Percentiles rank a stretch among this genome's conserved stretches.
These are phyloP conservation scores for Sebastes matsubarae DNA, from an alignment of 2,797 vertebrate genomes.

Conservation along the genomic window DNA sequence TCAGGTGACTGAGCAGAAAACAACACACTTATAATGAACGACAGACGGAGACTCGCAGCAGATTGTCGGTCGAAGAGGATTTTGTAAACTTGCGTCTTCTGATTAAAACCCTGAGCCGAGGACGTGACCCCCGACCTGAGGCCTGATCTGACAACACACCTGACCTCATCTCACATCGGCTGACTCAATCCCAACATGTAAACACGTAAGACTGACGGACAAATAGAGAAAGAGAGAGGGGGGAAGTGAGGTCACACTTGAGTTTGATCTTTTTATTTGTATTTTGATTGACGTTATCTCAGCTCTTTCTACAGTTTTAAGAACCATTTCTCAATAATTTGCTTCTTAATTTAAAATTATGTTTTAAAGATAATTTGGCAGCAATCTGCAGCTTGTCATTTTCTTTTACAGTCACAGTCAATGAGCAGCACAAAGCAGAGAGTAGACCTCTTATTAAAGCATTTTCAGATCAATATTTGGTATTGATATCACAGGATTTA, in stretches of 20 bases:
- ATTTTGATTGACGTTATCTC: too few relatives aligned
- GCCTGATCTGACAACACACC: not conserved
- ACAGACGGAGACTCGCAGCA: slow-evolving; percentile 17
- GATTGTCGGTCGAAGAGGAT: slow-evolving; percentile 36
- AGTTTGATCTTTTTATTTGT: too few relatives aligned
- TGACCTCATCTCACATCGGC: slow-evolving; percentile 1
- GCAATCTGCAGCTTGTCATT: not conserved
- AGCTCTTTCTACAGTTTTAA: not conserved
- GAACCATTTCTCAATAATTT: not conserved
- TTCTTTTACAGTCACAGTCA: not conserved
- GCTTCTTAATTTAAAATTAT: not conserved
- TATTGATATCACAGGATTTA: not conserved
- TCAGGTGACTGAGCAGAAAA: slow-evolving; percentile 63
- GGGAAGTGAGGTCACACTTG: not conserved
- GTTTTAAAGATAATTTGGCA: too few relatives aligned
- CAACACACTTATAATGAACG: not conserved
- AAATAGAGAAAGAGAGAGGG: not conserved
- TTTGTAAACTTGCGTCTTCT: not conserved
- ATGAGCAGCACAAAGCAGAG: not conserved
- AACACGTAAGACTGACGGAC: not conserved
- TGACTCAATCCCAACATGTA: not conserved
- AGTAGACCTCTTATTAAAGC: not conserved
- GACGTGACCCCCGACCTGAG: not conserved
- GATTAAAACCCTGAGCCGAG: not conserved
- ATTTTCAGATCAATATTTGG: not conserved